phyloP scores from a whole-genome alignment of 2,113 vertebrate genomes.

The Pedionomus torquatus region DNA sequence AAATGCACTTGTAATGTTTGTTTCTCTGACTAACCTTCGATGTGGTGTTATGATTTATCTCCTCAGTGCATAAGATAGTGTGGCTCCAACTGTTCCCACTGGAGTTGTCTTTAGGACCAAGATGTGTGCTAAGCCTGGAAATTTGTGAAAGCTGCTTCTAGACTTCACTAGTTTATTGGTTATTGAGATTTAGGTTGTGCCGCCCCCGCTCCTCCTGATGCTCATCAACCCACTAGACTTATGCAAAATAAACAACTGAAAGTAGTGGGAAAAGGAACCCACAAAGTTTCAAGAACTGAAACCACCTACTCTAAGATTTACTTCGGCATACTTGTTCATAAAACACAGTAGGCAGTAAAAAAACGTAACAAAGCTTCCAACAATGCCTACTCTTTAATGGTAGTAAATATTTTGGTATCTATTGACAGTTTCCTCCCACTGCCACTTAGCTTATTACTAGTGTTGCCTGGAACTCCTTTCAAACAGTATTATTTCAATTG shows the following conservation, averaged over 20 bases:
- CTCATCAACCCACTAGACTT: not conserved
- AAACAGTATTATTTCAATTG: not conserved
- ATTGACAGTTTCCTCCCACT: not conserved
- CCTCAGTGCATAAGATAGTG: not conserved
- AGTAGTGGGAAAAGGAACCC: not conserved
- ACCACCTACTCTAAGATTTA: not conserved
- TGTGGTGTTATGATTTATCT: not conserved
- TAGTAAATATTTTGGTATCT: not conserved
- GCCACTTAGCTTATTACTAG: not conserved
- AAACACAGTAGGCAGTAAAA: not conserved
- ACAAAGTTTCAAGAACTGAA: not conserved
- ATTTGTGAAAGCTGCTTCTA: not conserved
- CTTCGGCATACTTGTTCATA: not conserved
- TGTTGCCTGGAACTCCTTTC: not conserved
- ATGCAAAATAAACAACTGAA: conserved; percentile 9
- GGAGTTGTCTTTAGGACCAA: not conserved
- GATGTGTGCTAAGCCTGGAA: not conserved
- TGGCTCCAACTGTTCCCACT: not conserved
- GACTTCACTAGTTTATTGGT: not conserved
- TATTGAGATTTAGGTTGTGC: not conserved
- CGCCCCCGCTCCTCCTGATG: not conserved
- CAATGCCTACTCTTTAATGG: not conserved
- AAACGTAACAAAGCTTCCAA: not conserved
- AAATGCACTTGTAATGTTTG: not conserved
- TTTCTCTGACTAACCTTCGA: not conserved